Evolutionary conservation across 2,888 invertebrate species (phyloP), one percentile per base, ranked within the genome.

Genomic region (Perizoma affinitatum): DNA sequence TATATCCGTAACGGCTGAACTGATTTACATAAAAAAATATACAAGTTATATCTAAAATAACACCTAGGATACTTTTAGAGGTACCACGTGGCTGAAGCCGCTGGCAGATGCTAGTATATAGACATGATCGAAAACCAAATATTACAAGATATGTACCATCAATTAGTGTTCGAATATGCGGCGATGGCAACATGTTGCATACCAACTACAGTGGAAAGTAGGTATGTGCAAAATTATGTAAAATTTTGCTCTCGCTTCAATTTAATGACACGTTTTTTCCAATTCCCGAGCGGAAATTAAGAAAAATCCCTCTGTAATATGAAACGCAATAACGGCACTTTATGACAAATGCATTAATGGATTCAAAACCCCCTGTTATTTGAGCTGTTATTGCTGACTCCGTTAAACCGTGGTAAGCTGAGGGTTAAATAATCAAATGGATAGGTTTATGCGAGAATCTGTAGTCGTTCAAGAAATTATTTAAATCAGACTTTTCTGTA

Each of bases 301-400:
- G 65, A 67, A 69, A 65, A 67, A 58, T 51, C 52, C 55, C 45
- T 42, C 6, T 48, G 61, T 59, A 61, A 65, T 58, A 69, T 57
- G 54, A 65, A 64, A 65, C 58, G 69, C 69, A 66, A 65, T 75
- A 78, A 77, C 70, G 75, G 78, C 70, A 58, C 42, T 76, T 80
- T 84, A 81, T 82, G 83, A 88, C 85, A 83, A 86, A 88, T 83
- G 79, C 80, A 85, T 81, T 88, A 87, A 87, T 87, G 85, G 84
- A 86, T 81, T 80, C 78, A 76, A 79, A 83, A 58, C 66, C 63
- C 72, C 67, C 73, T 76, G 77, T 73, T 82, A 84, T 83, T 86
- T 84, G 83, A 83, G 75, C 79, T 47, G 53, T 34, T 49, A 50
- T 55, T 60, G 55, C 62, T 54, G 38, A 54, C 76, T 79, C 75